These are phyloP conservation scores for Platycercus adscitus DNA, from an alignment of 2,113 vertebrate species.

Conservation along the genomic window DNA sequence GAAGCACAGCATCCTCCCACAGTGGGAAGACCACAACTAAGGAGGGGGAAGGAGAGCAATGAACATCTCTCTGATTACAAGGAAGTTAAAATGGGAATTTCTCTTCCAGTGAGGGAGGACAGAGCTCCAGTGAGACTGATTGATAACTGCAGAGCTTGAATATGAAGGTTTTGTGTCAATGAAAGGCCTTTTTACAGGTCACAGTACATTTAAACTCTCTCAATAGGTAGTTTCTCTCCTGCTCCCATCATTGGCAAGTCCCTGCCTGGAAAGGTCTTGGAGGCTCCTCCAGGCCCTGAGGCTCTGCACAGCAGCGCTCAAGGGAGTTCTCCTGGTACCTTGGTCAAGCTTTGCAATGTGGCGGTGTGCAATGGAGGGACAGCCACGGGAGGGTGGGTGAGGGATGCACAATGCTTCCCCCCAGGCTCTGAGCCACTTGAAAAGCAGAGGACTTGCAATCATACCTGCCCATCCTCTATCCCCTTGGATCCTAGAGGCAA, in stretches of 20 bases:
- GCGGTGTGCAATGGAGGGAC: not conserved
- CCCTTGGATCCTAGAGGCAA: not conserved
- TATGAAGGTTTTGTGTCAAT: not conserved
- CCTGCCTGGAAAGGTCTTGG: not conserved
- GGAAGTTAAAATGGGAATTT: not conserved
- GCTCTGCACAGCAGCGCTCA: not conserved
- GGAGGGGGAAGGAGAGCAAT: not conserved
- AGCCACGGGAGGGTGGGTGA: not conserved
- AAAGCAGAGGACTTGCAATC: not conserved
- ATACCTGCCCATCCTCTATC: not conserved
- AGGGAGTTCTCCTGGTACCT: not conserved
- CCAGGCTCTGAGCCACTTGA: not conserved
- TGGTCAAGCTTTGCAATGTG: not conserved
- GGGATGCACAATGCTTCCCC: not conserved
- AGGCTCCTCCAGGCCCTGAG: not conserved
- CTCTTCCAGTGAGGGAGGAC: not conserved
- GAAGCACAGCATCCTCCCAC: not conserved
- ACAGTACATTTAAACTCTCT: not conserved
- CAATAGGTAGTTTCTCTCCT: not conserved
- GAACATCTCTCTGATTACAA: not conserved
- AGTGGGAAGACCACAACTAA: accelerated
- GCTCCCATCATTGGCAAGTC: not conserved
- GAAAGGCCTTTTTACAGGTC: not conserved
- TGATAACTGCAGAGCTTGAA: not conserved
- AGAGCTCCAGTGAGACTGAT: not conserved